Conservation (phyloP, 2,888 invertebrate species). For the Mallateleia sp. region DNA sequence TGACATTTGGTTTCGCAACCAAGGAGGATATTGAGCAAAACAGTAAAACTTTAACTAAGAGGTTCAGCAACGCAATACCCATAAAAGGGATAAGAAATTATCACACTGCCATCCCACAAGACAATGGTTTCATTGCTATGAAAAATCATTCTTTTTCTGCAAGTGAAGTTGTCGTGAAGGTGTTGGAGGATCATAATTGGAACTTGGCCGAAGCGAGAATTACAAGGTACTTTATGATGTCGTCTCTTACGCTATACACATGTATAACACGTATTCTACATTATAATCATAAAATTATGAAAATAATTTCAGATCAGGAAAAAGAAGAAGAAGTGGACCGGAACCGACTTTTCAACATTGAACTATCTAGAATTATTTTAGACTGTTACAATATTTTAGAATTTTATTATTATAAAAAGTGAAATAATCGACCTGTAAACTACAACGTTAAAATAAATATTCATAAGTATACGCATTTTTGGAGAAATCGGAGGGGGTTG, state of each 20-base stretch:
- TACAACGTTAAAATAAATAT: neutral
- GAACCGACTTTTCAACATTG: neutral
- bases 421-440: neutral
- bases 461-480: too few relatives aligned
- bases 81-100: constrained; percentile 48
- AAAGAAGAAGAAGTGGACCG: neutral
- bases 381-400: neutral
- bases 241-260: neutral
- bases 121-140: constrained; percentile 31
- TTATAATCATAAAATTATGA: neutral
- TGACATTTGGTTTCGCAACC: constrained; percentile 39
- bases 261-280: neutral
- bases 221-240: constrained; percentile 31
- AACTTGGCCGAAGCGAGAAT: constrained; percentile 17
- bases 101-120: constrained; percentile 44
- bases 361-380: neutral
- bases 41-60: constrained; percentile 35
- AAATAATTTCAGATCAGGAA: constrained; percentile 5
- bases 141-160: constrained; percentile 32
- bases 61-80: constrained; percentile 38
- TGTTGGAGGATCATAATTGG: constrained; percentile 5
- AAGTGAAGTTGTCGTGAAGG: constrained; percentile 19
- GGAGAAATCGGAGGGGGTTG: too few relatives aligned
- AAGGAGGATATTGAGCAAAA: constrained; percentile 28
- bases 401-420: neutral